Evolutionary conservation across 1,140 invertebrate genomes (phyloP).

Genomic region (Cataglyphis hispanica): DNA sequence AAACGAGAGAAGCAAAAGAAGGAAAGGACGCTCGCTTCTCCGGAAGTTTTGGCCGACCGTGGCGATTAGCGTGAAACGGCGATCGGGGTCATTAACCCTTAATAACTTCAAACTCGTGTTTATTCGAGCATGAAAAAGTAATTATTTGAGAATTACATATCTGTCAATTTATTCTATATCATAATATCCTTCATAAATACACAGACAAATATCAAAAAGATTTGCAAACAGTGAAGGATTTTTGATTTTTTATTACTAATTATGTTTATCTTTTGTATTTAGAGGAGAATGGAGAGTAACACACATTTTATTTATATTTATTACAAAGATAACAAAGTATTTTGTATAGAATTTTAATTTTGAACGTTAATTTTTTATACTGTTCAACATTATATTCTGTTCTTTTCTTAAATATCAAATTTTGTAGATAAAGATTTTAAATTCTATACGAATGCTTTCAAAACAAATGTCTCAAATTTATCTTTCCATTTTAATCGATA

Average conservation of each 20-base stretch:
- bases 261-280: no score
- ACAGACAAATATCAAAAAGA: background rate
- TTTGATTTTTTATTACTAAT: background rate
- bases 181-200: background rate
- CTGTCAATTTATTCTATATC: background rate
- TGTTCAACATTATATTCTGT: no score
- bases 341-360: background rate
- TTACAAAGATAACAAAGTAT: background rate
- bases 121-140: background rate
- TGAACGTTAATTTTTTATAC: no score
- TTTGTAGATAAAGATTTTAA: no score
- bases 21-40: slow-evolving; percentile 38
- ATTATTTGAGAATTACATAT: background rate
- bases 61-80: slow-evolving; percentile 67
- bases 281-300: no score
- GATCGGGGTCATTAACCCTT: slow-evolving; percentile 63
- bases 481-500: no score
- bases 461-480: no score
- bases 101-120: background rate
- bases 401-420: no score
- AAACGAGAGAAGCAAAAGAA: slow-evolving; percentile 10
- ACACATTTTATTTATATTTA: background rate
- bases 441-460: no score
- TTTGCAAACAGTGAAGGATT: background rate
- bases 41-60: slow-evolving; percentile 69